Evolutionary conservation across 2,888 invertebrate species (phyloP), one percentile per base, ranked within the genome.

Genomic region (Strigamia transsilvanica): DNA sequence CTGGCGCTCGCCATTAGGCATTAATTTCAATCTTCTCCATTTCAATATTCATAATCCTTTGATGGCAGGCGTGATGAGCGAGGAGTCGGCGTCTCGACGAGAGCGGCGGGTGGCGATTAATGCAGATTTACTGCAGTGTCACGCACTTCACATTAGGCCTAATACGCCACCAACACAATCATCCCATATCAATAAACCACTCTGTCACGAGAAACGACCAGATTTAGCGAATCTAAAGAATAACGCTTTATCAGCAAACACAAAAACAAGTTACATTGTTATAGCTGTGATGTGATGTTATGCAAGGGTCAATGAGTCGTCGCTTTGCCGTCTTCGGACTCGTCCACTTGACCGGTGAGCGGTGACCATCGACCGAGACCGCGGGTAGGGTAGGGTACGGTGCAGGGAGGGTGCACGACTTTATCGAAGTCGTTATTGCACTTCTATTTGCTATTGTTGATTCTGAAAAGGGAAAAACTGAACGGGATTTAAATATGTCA

Each of bases 91-190:
- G 80, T 56, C 80, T 80, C 41, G 41, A 46, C 80, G 56, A 51
- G 51, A 23, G 51, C 78, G 78, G 78, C 78, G 56, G 56, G 56
- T 56, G 56, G 34, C 80, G 80, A 80, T 80, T 80, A 80, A 80
- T 80, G 80, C 56, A 80, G 80, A 80, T 80, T 80, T 80, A 80
- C 80, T 80, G 80, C 80, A 46, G 80, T 80, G 80, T 80, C 80
- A 80, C 56, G 80, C 80, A 27, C 80, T 38, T 23, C 27, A 41
- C 80, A 51, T 51, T 51, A 41, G 41, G 79, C 79, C 41, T 79
- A 41, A 77, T 79, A 46, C 56, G 51, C 51, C 34, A 77, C 56
- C 79, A 41, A 56, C 80, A 56, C 80, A 80, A 46, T 80, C 80
- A 23, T 23, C 80, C 80, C 51, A 32, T 56, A 80, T 80, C 80